phyloP scores from a whole-genome alignment of 2,797 vertebrate species.

The Falco columbarius region DNA sequence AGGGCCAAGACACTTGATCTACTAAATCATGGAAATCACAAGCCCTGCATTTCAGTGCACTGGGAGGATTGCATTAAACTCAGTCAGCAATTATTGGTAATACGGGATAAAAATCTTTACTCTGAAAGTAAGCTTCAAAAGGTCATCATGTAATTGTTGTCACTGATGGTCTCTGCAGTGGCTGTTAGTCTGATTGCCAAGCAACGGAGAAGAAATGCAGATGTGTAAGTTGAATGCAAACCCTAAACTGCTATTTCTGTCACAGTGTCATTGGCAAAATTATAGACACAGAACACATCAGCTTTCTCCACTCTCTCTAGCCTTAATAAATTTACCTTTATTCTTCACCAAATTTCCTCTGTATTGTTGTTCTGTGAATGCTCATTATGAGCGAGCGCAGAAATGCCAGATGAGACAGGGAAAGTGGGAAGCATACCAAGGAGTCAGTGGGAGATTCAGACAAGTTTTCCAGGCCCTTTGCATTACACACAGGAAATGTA shows the following conservation, averaged over 20 bases:
- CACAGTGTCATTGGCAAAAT: neutral
- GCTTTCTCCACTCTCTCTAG: neutral
- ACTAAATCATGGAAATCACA: conserved; percentile 76
- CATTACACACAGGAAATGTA: neutral
- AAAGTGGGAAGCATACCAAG: neutral
- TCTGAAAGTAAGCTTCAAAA: conserved; percentile 81
- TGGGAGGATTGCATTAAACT: conserved; percentile 88
- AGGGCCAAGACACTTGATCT: conserved; percentile 78
- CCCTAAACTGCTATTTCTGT: conserved; percentile 34
- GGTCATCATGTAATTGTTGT: conserved; percentile 78
- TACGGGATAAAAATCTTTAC: conserved; percentile 88
- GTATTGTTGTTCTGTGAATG: conserved; percentile 18
- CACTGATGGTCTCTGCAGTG: conserved; percentile 53
- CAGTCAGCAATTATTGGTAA: conserved; percentile 91
- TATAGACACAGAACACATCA: neutral
- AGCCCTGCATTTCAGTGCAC: conserved; percentile 74
- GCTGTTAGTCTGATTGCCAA: conserved; percentile 21
- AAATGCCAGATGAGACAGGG: neutral
- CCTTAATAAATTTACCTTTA: conserved; percentile 50
- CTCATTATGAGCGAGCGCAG: neutral
- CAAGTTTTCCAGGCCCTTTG: neutral
- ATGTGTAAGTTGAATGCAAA: conserved; percentile 30
- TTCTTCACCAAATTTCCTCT: conserved; percentile 51
- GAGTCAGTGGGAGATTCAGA: conserved; percentile 17
- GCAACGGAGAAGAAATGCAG: conserved; percentile 28